phyloP scores from a whole-genome alignment of 2,797 vertebrate species.

The Pteronotus mesoamericanus region DNA sequence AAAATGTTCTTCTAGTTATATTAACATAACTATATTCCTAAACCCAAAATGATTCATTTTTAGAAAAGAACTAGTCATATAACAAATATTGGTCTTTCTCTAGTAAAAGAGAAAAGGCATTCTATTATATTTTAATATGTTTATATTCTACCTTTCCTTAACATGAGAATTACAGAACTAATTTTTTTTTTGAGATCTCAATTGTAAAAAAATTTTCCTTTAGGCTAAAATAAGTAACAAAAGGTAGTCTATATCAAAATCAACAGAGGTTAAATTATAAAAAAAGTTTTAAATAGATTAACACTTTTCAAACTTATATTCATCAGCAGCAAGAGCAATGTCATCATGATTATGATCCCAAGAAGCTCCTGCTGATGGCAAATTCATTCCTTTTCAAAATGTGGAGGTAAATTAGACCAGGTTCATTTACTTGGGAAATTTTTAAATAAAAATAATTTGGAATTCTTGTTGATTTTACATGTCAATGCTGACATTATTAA shows the following conservation, averaged over 20 bases:
- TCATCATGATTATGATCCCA: not conserved
- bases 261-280: not conserved
- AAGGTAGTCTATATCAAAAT: not conserved
- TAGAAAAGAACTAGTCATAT: not conserved
- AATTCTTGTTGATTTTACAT: conserved; percentile 29
- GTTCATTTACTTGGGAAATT: not conserved
- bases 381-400: conserved; percentile 21
- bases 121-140: not conserved
- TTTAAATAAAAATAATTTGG: conserved; percentile 18
- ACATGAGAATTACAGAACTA: not conserved
- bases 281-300: not conserved
- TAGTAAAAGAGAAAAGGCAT: not conserved
- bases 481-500: not conserved
- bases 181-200: not conserved
- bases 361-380: not conserved
- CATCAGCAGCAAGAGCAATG: not conserved
- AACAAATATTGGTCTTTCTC: not conserved
- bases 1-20: not conserved
- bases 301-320: not conserved
- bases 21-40: not conserved
- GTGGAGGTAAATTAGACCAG: not conserved
- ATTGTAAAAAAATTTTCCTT: not conserved
- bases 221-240: not conserved
- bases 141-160: not conserved
- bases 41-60: not conserved